phyloP scores from a whole-genome alignment of 2,888 invertebrate genomes.

The Notocelia uddmanniana region DNA sequence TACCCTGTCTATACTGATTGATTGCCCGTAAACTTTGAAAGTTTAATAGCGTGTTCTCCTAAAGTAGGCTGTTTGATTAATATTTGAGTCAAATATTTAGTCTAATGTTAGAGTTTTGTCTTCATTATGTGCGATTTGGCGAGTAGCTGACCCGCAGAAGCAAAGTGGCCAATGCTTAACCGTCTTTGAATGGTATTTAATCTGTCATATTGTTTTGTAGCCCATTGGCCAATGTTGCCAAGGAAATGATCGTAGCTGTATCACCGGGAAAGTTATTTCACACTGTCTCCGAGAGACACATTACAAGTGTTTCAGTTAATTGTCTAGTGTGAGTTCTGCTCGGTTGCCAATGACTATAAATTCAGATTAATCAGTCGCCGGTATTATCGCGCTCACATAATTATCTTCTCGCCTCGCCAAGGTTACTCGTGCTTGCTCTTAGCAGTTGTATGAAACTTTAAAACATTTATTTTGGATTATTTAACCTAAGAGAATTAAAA shows the following conservation, averaged over 20 bases:
- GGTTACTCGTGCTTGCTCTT: constrained; percentile 52
- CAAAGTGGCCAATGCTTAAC: constrained; percentile 14
- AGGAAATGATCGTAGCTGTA: constrained; percentile 51
- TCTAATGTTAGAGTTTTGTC: constrained; percentile 15
- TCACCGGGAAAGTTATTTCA: constrained; percentile 67
- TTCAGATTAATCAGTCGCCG: constrained; percentile 69
- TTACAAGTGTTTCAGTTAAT: constrained; percentile 74
- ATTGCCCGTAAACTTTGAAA: constrained; percentile 55
- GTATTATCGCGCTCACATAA: constrained; percentile 58
- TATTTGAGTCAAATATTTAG: constrained; percentile 34
- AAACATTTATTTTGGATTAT: constrained; percentile 29
- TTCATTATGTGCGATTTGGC: not conserved
- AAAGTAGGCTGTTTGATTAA: constrained; percentile 31
- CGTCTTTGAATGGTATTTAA: constrained; percentile 60
- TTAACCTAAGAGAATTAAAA: constrained; percentile 44
- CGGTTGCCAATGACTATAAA: constrained; percentile 77
- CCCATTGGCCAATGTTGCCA: constrained; percentile 65
- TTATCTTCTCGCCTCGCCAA: constrained; percentile 59
- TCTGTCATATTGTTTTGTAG: constrained; percentile 66
- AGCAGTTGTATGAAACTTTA: constrained; percentile 28
- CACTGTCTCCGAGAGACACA: constrained; percentile 70
- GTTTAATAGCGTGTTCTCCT: constrained; percentile 48
- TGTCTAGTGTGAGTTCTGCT: constrained; percentile 63
- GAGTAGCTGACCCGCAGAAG: not conserved
- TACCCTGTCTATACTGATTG: constrained; percentile 53